Evolutionary conservation across 2,797 vertebrate species (phyloP).

Genomic region (Hemibagrus guttatus): DNA sequence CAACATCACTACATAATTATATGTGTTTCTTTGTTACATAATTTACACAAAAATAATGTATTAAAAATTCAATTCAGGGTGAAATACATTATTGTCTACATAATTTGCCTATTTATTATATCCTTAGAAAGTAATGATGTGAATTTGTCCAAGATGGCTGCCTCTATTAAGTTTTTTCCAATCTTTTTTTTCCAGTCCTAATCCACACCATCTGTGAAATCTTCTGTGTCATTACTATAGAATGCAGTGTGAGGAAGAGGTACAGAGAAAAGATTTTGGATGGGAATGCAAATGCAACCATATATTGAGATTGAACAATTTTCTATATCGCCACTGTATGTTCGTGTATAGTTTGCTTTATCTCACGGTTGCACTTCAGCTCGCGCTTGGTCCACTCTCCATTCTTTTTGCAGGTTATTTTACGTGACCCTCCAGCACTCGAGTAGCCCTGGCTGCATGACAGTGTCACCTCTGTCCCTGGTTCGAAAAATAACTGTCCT

Average conservation of each 20-base stretch:
- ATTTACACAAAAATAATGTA: not conserved
- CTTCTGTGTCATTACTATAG: not conserved
- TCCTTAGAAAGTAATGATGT: not conserved
- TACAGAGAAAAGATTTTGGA: not conserved
- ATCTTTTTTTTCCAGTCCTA: not conserved
- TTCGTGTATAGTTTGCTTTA: not conserved
- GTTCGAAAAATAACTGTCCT: constrained; percentile 73
- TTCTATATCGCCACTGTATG: not conserved
- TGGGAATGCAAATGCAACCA: not conserved
- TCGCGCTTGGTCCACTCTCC: constrained; percentile 78
- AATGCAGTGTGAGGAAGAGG: not conserved
- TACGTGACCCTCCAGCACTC: constrained; percentile 61
- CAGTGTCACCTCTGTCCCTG: constrained; percentile 75
- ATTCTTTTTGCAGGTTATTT: constrained; percentile 68
- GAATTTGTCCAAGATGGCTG: not conserved
- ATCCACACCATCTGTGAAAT: not conserved
- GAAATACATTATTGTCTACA: not conserved
- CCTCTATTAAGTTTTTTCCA: not conserved
- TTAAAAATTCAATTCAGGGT: not conserved
- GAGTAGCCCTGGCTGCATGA: constrained; percentile 75
- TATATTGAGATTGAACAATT: not conserved
- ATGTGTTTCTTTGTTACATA: not conserved
- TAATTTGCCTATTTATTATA: not conserved
- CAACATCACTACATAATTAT: not conserved
- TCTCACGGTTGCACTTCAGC: constrained; percentile 82